Base-by-base conservation (phyloP, 2,113 vertebrate genomes). In the Scophthalmus maximus region DNA sequence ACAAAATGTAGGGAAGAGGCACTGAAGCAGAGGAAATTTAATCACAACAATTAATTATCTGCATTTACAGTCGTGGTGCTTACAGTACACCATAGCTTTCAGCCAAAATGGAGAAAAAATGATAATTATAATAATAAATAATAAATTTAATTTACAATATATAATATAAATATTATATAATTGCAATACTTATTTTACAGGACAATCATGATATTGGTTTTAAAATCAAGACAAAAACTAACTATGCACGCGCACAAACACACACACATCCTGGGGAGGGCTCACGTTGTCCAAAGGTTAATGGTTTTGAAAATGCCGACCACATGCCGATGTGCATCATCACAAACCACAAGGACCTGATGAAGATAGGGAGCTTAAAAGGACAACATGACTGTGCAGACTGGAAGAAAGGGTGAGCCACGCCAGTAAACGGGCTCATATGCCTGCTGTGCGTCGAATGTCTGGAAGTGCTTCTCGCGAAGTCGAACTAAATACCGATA, bases 301-400 rank as follows among this genome's bases (percentile, higher is more conserved):
- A 82, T 82, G 75, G 74, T 70, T 82, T 59, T 68, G 52, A 70
- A 82, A 84, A 84, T 68, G 50, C 23, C 59, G 11, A 82, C 73
- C 76, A 67, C 85, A 84, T 76, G 78, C 78, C 22, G 18, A 57
- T 30, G 36, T 66, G 66, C 67, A 80, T 82, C 83, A 81, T 79
- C 76, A 62, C 73, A 79, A 76, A 80, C 81, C 70, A 52, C 78
- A 58, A n/a, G 30, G 27, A 59, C 68, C 63, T 27, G 2, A n/a
- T 67, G 83, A 79, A 14, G 44, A 59, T 30, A 26, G 47, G 72
- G 57, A 74, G 61, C 69, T 69, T 78, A 73, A 74, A 83, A 72
- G 44, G 68, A 81, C 76, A 72, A 63, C 57, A 20, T 74, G 83
- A 85, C 79, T 78, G 61, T 66, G 83, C 64, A 69, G 44, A 76